Conservation (phyloP, 2,888 invertebrate species). For the Plusia festucae region DNA sequence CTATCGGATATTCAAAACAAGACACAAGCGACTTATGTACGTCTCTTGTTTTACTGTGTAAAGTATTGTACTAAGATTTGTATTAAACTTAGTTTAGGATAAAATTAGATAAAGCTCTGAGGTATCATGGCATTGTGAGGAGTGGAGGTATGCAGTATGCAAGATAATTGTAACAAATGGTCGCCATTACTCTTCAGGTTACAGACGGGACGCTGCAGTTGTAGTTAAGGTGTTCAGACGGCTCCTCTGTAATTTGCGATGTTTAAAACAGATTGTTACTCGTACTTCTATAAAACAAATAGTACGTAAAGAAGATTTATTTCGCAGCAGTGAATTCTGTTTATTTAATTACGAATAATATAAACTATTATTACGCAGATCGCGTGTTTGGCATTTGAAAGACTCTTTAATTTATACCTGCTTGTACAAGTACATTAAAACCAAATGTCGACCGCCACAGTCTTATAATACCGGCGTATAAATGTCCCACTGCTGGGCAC, state of each 20-base stretch:
- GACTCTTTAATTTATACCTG: no score
- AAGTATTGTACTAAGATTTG: background rate
- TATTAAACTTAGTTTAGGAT: background rate
- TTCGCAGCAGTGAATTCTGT: no score
- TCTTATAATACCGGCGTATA: no score
- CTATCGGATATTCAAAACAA: no score
- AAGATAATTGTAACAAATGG: slow-evolving; percentile 7
- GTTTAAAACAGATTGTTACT: slow-evolving; percentile 4
- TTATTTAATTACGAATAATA: background rate
- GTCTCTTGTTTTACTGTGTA: background rate
- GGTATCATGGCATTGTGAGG: background rate
- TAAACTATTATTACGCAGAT: no score
- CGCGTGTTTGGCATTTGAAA: no score
- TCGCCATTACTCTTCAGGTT: background rate
- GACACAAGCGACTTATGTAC: no score
- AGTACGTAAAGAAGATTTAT: background rate
- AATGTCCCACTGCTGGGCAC: no score
- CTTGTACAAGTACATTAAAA: no score
- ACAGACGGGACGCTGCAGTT: background rate
- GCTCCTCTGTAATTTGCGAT: background rate
- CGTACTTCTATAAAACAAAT: slow-evolving; percentile 1
- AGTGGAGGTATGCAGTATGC: background rate
- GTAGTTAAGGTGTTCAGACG: background rate
- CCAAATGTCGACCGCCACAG: no score
- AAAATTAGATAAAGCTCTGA: background rate